Evolutionary conservation across 2,797 vertebrate genomes (phyloP).

Genomic region (Alosa sapidissima): DNA sequence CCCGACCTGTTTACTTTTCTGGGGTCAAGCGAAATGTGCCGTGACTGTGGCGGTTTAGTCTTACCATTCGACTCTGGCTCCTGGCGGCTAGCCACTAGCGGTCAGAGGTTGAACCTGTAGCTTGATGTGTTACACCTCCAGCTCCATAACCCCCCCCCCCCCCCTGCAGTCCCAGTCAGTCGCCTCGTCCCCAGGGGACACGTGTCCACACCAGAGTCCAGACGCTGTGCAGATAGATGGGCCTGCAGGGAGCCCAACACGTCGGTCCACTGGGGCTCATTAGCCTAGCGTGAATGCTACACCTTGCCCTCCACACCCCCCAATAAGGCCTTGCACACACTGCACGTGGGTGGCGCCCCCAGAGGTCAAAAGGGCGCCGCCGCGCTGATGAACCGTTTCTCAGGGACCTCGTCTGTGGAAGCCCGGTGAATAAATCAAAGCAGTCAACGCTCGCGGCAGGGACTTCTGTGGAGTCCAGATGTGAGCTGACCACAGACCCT

Average conservation of each 20-base stretch:
- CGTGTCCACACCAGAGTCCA: slow-evolving; percentile 1
- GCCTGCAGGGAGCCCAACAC: neutral
- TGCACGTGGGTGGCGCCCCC: neutral
- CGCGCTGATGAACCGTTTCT: neutral
- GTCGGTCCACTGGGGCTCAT: neutral
- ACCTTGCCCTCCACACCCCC: neutral
- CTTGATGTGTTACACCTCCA: neutral
- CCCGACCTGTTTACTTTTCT: slow-evolving; percentile 20
- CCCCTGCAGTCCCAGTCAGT: neutral
- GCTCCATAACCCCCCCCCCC: neutral
- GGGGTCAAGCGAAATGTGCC: slow-evolving; percentile 4
- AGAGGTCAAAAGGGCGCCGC: neutral
- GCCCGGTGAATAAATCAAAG: slow-evolving; percentile 5
- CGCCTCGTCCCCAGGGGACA: slow-evolving; percentile 3
- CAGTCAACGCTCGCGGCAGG: slow-evolving; percentile 9
- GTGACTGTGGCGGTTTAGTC: neutral
- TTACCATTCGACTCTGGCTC: neutral
- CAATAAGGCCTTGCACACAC: neutral
- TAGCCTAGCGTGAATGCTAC: slow-evolving; percentile 10
- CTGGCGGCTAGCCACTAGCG: neutral
- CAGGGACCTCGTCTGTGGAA: slow-evolving; percentile 7
- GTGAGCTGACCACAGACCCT: slow-evolving; percentile 5
- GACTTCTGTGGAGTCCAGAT: slow-evolving; percentile 11
- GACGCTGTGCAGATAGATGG: slow-evolving; percentile 19
- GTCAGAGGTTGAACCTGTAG: neutral